Base-by-base conservation (phyloP, 2,888 invertebrate genomes). In the Hypsopygia costalis region DNA sequence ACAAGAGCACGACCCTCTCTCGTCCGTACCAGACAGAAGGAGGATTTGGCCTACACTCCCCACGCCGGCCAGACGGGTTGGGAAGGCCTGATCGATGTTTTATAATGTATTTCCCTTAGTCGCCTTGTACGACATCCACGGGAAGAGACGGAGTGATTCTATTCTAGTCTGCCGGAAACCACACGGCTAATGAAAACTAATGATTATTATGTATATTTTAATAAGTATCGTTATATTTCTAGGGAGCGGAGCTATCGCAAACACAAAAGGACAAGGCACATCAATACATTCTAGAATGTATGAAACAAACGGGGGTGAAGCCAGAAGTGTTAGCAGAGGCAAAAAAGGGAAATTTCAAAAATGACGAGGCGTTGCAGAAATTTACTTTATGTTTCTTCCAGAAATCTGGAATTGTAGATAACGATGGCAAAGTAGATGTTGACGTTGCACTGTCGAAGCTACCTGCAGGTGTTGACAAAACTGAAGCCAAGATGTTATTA, bases 381-480 rank as follows among this genome's bases (percentile, higher is more conserved):
- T 89, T 88, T 47, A 63, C 75, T 0, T 59, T 82, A 0, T 91
- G 90, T 54, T 80, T 90, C 67, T 81, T 88, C 61, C 64, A 83
- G 43, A 88, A 85, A 45, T 62, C 82, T 1, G 79, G 75, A 1
- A 69, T 88, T 1, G 34, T 85, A 0, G 58, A 60, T 9, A 31
- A 49, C 0, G 75, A 81, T 32, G 86, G 79, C 0, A 79, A 86
- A 36, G 47, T 90, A 8, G 86, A 89, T 12, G 70, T 78, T 0
- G 89, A 87, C 3, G 70, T 62, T 0, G 75, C 89, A 1, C 46
- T 85, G 6, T 49, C 76, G 0, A 87, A 88, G 47, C 34, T 90
- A 0, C 83, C 87, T 0, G 44, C 70, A 1, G 82, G 80, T 0
- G 63, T 80, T 0, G 78, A 81, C 30, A 78, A 77, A 28, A 60